Conservation (phyloP, 2,888 invertebrate genomes). For the Macropis europaea region DNA sequence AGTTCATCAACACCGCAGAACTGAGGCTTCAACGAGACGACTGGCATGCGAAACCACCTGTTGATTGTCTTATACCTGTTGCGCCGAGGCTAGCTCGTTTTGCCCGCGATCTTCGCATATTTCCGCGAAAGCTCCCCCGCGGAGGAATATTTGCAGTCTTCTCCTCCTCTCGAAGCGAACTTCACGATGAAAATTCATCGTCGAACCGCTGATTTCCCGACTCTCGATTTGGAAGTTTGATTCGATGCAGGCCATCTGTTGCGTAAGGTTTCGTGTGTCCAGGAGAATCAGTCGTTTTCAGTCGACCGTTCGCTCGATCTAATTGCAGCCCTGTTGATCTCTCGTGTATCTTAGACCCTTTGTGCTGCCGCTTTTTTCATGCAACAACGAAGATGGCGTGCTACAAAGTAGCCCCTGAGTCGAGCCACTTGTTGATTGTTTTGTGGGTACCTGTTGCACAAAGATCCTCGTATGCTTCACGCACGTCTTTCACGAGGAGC, state of each 20-base stretch:
- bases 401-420: slow-evolving; percentile 5
- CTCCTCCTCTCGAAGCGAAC: no score
- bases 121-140: neutral
- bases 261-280: slow-evolving; percentile 48
- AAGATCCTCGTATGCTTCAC: slow-evolving; percentile 41
- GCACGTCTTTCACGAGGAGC: slow-evolving; percentile 56
- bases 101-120: slow-evolving; percentile 13
- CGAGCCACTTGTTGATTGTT: slow-evolving; percentile 64
- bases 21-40: slow-evolving; percentile 54
- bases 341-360: slow-evolving; percentile 12
- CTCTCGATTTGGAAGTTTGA: slow-evolving; percentile 8
- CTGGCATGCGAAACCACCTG: slow-evolving; percentile 76
- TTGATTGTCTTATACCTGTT: slow-evolving; percentile 75
- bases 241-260: slow-evolving; percentile 67
- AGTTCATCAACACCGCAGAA: slow-evolving; percentile 14
- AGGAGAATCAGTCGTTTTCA: slow-evolving; percentile 33
- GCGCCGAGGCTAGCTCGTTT: slow-evolving; percentile 25
- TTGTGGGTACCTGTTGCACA: slow-evolving; percentile 69
- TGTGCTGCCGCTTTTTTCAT: neutral
- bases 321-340: slow-evolving; percentile 15
- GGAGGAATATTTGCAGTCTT: neutral
- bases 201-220: neutral
- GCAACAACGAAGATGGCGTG: slow-evolving; percentile 10
- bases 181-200: no score
- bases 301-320: slow-evolving; percentile 16